phyloP scores from a whole-genome alignment of 1,140 invertebrate species.

The Drosophila trapezifrons region DNA sequence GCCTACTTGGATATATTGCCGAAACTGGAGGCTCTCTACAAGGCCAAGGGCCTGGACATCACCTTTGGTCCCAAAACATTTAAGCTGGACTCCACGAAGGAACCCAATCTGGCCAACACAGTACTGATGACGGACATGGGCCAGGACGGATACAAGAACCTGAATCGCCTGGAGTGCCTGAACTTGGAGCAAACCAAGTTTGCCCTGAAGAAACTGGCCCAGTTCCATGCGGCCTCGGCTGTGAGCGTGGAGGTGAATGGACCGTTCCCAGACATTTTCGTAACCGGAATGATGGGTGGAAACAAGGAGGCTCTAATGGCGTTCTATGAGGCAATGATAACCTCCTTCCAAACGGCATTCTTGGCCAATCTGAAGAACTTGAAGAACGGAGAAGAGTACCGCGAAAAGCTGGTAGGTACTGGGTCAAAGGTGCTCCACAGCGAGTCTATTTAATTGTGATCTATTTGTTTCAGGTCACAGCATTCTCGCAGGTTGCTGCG shows the following conservation, averaged over 20 bases:
- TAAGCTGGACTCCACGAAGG: constrained; percentile 33
- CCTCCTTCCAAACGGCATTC: constrained; percentile 38
- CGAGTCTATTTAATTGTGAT: not conserved
- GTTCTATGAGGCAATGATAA: constrained; percentile 49
- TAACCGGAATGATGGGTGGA: constrained; percentile 42
- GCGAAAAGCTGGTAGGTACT: constrained; percentile 53
- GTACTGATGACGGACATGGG: constrained; percentile 85
- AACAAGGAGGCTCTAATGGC: constrained; percentile 7
- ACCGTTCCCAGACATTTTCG: constrained; percentile 39
- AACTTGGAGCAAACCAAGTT: constrained; percentile 84
- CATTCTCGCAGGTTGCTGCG: constrained; percentile 6
- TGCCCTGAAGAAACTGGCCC: constrained; percentile 85
- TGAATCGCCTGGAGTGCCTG: constrained; percentile 85
- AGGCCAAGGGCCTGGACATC: constrained; percentile 58
- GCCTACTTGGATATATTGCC: constrained; percentile 65
- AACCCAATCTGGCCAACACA: constrained; percentile 53
- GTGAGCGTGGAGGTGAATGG: constrained; percentile 44
- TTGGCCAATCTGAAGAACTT: constrained; percentile 51
- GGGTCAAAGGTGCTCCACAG: accelerated
- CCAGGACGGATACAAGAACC: constrained; percentile 85
- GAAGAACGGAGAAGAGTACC: constrained; percentile 54
- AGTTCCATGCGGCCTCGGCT: constrained; percentile 85
- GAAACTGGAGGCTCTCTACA: constrained; percentile 61
- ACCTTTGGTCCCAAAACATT: constrained; percentile 58
- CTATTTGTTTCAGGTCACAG: not conserved